phyloP scores from a whole-genome alignment of 2,888 invertebrate species.

The Craniophora ligustri region DNA sequence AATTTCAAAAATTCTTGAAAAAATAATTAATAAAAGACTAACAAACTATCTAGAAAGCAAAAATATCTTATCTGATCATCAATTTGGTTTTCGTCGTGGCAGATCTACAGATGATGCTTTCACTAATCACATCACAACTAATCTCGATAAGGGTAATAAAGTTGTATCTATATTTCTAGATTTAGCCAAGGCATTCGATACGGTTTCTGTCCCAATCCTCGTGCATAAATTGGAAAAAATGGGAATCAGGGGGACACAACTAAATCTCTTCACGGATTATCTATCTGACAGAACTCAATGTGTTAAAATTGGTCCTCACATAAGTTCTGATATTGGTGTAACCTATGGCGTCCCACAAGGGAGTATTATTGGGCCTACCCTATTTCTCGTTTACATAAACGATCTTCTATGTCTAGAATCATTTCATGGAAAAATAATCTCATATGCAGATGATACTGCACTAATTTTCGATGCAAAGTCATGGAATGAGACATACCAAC shows the following conservation, averaged over 20 bases:
- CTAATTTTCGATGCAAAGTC: background rate
- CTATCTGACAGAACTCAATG: background rate
- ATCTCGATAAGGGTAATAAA: background rate
- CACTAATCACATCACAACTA: background rate
- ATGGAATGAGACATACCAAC: background rate
- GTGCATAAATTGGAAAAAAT: background rate
- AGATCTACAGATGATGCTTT: background rate
- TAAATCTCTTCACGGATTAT: background rate
- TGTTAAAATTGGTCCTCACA: background rate
- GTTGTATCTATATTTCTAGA: background rate
- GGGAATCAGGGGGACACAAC: background rate
- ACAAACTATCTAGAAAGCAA: background rate
- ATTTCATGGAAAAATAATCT: constrained; percentile 1
- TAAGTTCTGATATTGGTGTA: background rate
- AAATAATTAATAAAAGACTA: background rate
- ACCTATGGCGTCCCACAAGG: background rate
- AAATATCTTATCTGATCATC: background rate
- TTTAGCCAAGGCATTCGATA: background rate
- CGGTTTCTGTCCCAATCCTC: background rate
- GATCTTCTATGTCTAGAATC: background rate
- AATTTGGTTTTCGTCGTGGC: background rate
- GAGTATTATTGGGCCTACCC: background rate
- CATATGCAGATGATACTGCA: constrained; percentile 2
- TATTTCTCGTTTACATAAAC: background rate
- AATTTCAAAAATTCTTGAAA: background rate